Conservation (phyloP, 1,140 invertebrate genomes). For the Battus philenor region DNA sequence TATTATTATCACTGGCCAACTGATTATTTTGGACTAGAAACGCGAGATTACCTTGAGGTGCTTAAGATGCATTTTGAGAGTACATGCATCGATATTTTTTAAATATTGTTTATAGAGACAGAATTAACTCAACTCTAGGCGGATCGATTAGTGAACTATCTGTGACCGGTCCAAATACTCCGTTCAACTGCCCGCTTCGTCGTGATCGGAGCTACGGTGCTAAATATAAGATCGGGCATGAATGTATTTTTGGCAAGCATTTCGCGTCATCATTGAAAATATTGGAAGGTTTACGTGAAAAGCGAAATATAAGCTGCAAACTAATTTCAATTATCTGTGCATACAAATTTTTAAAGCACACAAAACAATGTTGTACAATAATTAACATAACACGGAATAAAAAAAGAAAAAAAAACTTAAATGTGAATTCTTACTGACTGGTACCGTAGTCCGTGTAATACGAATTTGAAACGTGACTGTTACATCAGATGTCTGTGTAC, state of each 20-base stretch:
- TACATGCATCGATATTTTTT: slow-evolving; percentile 33
- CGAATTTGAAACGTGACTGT: slow-evolving; percentile 21
- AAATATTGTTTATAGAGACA: slow-evolving; percentile 39
- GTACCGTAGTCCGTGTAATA: no score
- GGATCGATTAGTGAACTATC: slow-evolving; percentile 46
- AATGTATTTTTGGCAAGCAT: slow-evolving; percentile 70
- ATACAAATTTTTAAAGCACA: no score
- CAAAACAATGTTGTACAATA: no score
- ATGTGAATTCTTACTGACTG: no score
- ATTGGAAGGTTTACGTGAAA: slow-evolving; percentile 35
- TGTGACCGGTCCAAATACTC: slow-evolving; percentile 62
- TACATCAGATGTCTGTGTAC: no score
- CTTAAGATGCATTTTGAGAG: slow-evolving; percentile 29
- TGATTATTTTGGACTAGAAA: slow-evolving; percentile 55
- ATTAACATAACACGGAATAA: no score
- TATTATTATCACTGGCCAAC: slow-evolving; percentile 53
- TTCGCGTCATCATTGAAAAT: slow-evolving; percentile 66
- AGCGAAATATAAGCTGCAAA: slow-evolving; percentile 14
- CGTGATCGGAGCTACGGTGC: slow-evolving; percentile 56
- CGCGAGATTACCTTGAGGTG: slow-evolving; percentile 59
- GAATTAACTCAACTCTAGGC: slow-evolving; percentile 36
- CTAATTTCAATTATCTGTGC: background rate
- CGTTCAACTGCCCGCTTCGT: slow-evolving; percentile 57
- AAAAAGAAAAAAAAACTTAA: no score
- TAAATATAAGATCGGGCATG: slow-evolving; percentile 75